Percentiles rank a stretch among this genome's conserved stretches.
phyloP scores from a whole-genome alignment of 1,140 invertebrate species.

The Episyrphus balteatus region DNA sequence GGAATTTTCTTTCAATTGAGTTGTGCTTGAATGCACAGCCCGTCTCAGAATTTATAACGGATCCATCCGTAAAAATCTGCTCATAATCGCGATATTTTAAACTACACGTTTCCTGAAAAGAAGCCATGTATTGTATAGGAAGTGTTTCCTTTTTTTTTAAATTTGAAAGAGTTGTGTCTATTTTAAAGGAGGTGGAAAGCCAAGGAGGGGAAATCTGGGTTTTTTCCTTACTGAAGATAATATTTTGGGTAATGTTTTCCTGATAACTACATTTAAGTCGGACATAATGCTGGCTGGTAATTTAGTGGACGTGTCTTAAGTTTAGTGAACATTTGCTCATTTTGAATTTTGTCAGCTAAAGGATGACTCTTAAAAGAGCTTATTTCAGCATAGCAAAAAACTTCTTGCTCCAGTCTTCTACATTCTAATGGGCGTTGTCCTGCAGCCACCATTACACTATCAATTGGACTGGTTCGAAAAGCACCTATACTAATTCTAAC shows the following conservation, averaged over 20 bases:
- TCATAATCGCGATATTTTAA: background rate
- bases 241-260: background rate
- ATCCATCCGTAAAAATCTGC: background rate
- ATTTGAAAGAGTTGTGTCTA: background rate
- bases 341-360: background rate
- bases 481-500: slow-evolving; percentile 4
- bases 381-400: background rate
- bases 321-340: background rate
- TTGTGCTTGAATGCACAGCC: background rate
- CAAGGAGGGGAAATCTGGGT: background rate
- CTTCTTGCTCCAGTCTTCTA: background rate
- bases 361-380: background rate
- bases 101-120: background rate
- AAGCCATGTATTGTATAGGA: background rate
- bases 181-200: background rate
- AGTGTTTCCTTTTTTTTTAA: background rate
- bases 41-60: background rate
- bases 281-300: background rate
- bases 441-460: slow-evolving; percentile 6
- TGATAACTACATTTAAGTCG: background rate
- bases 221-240: background rate
- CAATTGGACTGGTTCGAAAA: slow-evolving; percentile 2
- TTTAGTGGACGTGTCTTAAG: background rate
- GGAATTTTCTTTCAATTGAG: background rate
- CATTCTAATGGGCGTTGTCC: background rate